Evolutionary conservation across 2,113 vertebrate species (phyloP).

Genomic region (Xerus inauris): DNA sequence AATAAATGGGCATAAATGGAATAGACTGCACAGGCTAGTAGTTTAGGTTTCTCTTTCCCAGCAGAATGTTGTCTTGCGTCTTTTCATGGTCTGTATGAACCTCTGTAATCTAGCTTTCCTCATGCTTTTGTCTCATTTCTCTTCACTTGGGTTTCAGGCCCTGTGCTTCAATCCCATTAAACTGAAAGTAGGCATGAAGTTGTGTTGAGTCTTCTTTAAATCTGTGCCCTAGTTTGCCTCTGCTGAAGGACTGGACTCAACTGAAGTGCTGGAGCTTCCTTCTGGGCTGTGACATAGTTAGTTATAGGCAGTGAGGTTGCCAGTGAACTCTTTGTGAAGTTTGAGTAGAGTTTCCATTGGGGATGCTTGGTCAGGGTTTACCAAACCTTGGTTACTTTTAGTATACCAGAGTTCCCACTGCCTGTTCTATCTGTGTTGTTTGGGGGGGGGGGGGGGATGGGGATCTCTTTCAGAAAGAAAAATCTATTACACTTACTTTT

Average conservation of each 20-base stretch:
- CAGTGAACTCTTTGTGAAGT: not conserved
- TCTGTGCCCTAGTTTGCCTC: not conserved
- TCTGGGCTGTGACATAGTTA: not conserved
- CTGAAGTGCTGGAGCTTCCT: not conserved
- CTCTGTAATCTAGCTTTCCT: not conserved
- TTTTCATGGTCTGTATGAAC: not conserved
- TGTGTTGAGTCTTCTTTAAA: not conserved
- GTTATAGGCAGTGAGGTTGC: not conserved
- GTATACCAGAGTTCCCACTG: not conserved
- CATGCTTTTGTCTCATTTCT: not conserved
- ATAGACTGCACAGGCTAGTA: not conserved
- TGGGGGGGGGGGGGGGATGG: not conserved
- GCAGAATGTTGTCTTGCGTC: not conserved
- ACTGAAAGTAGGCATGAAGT: not conserved
- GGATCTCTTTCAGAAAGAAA: constrained; percentile 52
- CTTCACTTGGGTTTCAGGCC: not conserved
- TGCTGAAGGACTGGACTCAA: not conserved
- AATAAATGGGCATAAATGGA: not conserved
- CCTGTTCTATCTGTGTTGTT: not conserved
- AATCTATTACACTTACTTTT: not conserved
- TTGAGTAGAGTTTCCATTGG: not conserved
- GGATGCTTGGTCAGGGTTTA: constrained; percentile 2
- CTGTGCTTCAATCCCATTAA: not conserved
- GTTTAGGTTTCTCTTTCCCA: not conserved
- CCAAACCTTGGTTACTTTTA: not conserved